These are phyloP conservation scores for Panagrolaimus sp. DNA, from an alignment of 1,140 invertebrate species.

Conservation along the genomic window DNA sequence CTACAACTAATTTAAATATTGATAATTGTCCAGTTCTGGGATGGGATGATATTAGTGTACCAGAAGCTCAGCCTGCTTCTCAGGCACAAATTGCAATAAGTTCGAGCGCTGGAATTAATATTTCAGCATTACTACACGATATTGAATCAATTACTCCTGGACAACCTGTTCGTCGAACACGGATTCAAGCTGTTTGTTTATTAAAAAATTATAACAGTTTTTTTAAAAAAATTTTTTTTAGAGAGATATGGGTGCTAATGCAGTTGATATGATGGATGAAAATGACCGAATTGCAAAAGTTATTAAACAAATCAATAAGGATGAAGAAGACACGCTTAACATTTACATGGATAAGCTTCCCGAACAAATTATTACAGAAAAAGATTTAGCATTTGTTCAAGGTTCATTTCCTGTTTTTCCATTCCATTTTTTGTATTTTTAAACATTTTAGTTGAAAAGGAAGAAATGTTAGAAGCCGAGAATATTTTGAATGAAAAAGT, in stretches of 20 bases:
- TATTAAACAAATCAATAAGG: background rate
- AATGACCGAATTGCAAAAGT: background rate
- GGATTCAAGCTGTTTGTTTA: background rate
- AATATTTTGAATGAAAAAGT: slow-evolving; percentile 1
- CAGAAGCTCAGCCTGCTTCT: background rate
- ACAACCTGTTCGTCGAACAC: background rate
- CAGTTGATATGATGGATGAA: background rate
- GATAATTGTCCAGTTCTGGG: background rate
- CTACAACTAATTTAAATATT: background rate
- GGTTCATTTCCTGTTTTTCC: too few species aligned
- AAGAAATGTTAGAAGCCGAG: background rate
- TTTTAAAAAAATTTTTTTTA: background rate
- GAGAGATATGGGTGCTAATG: background rate
- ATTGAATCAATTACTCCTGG: slow-evolving; percentile 9
- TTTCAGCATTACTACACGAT: background rate
- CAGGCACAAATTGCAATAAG: slow-evolving; percentile 11
- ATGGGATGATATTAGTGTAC: slow-evolving; percentile 2
- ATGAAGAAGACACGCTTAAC: background rate
- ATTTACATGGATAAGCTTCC: background rate
- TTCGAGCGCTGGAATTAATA: slow-evolving; percentile 2
- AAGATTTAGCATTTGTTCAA: too few species aligned
- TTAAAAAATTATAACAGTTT: too few species aligned
- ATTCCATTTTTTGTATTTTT: too few species aligned
- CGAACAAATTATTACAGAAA: too few species aligned
- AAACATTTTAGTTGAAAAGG: too few species aligned